Evolutionary conservation across 1,140 invertebrate genomes (phyloP).

Genomic region (Paralvinella palmiformis): DNA sequence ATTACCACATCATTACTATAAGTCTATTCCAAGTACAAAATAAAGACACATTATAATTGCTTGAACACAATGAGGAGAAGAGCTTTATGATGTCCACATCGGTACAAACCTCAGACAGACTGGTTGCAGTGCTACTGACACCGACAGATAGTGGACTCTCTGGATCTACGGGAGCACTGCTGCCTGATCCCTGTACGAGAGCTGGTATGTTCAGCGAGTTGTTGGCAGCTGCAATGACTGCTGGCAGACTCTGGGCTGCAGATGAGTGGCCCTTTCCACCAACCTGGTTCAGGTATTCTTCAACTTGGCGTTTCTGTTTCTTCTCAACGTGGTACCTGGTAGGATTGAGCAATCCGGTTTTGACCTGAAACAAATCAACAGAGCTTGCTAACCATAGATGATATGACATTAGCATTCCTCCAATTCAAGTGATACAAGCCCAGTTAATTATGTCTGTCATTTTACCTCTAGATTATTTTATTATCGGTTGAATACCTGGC

Average conservation of each 20-base stretch:
- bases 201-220: conserved; percentile 11
- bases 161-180: conserved; percentile 33
- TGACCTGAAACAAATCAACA: conserved; percentile 38
- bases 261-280: conserved; percentile 31
- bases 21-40: no score
- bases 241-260: conserved; percentile 52
- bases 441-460: no score
- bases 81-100: no score
- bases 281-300: conserved; percentile 66
- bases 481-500: no score
- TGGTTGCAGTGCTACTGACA: conserved; percentile 33
- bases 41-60: no score
- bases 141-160: conserved; percentile 38
- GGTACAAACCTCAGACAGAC: conserved; percentile 39
- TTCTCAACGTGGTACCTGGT: conserved; percentile 85
- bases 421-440: no score
- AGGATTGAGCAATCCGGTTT: conserved; percentile 80
- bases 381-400: no score
- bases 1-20: no score
- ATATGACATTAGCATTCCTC: no score
- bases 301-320: conserved; percentile 80
- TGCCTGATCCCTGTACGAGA: conserved; percentile 3
- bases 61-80: no score
- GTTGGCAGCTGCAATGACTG: conserved; percentile 19
- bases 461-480: no score